Evolutionary conservation across 92 coral and sea anemone species (phyloP), one percentile per base, ranked within the genome.

Genomic region (Micromussa lordhowensis): DNA sequence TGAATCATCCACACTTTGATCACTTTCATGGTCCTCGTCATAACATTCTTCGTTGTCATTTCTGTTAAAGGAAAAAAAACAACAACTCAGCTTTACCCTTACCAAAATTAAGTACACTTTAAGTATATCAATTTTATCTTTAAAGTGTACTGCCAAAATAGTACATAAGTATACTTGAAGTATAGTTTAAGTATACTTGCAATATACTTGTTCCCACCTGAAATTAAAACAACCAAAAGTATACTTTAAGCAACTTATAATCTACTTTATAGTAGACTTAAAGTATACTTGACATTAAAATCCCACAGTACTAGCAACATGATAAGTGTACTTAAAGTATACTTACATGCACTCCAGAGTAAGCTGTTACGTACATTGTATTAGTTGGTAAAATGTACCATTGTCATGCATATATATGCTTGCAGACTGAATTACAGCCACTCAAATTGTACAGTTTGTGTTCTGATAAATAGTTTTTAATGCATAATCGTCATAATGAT

Each of bases 31-130:
- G n/a, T n/a, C n/a, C n/a, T n/a, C n/a, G n/a, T n/a, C n/a, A n/a
- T n/a, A n/a, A n/a, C n/a, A n/a, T n/a, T n/a, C n/a, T n/a, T n/a
- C n/a, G n/a, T n/a, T n/a, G n/a, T n/a, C n/a, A n/a, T n/a, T n/a
- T n/a, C n/a, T n/a, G n/a, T n/a, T n/a, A n/a, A n/a, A n/a, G n/a
- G n/a, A n/a, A n/a, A n/a, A n/a, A n/a, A n/a, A n/a, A n/a, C n/a
- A n/a, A n/a, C n/a, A n/a, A n/a, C n/a, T n/a, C n/a, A n/a, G n/a
- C n/a, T n/a, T n/a, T n/a, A 53, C 79, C 79, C 54, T 75, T 75
- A 75, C 79, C 79, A 75, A 38, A 75, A 75, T 40, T 38, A 75
- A 75, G 57, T 75, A 75, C 24, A 75, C 79, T 75, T 75, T 75
- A 36, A 75, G 79, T 75, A 15, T 75, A 75, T 40, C 55, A 75